Percentiles rank a stretch among this genome's conserved stretches.
Conservation (phyloP, 1,140 invertebrate species). For the Listronotus bonariensis region DNA sequence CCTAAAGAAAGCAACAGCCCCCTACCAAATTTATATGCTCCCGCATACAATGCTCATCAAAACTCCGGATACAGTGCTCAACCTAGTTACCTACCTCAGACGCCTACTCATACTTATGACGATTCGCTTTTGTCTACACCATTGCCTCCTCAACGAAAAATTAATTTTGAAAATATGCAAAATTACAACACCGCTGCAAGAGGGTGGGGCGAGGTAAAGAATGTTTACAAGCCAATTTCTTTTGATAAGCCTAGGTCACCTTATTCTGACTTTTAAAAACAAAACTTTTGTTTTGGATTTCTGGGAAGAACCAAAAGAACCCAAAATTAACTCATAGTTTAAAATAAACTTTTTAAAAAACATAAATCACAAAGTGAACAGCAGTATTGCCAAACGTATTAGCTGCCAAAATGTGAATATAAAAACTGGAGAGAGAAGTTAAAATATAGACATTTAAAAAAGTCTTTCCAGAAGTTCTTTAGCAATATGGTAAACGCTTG, state of each 20-base stretch:
- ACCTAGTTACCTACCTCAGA: constrained; percentile 16
- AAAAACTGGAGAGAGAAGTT: no score
- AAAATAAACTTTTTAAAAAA: no score
- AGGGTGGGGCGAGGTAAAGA: constrained; percentile 71
- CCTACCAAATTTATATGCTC: constrained; percentile 56
- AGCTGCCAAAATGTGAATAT: no score
- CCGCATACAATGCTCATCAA: constrained; percentile 47
- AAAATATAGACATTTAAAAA: no score
- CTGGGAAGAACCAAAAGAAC: neutral
- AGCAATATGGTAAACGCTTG: no score
- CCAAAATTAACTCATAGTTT: neutral
- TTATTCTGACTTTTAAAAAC: constrained; percentile 68
- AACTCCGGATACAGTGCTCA: constrained; percentile 19
- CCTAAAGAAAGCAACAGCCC: constrained; percentile 58
- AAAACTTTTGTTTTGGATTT: neutral
- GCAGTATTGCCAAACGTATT: no score
- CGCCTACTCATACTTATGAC: constrained; percentile 27
- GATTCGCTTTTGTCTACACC: constrained; percentile 24
- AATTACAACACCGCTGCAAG: constrained; percentile 83
- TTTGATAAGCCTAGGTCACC: constrained; percentile 62
- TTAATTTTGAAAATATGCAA: constrained; percentile 49
- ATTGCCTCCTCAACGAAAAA: constrained; percentile 36
- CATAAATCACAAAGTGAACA: no score
- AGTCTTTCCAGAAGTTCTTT: no score
- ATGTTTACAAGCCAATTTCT: constrained; percentile 70